These are phyloP conservation scores for Pocillopora grandis DNA, from an alignment of 92 coral and sea anemone species.

Conservation along the genomic window DNA sequence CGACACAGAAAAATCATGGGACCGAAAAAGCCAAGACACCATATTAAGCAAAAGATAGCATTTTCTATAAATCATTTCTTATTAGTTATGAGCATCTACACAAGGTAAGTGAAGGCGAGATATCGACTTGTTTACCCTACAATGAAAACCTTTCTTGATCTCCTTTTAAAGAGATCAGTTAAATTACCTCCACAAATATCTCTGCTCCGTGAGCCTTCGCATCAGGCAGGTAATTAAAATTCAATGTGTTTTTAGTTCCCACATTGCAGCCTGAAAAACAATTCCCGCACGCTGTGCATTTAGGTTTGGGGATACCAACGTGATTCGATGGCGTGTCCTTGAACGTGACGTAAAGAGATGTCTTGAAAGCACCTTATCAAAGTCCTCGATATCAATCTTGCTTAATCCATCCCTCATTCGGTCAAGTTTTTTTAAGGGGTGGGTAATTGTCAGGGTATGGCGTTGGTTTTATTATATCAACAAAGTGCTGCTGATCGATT, in stretches of 20 bases:
- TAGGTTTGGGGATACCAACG: conserved; percentile 71
- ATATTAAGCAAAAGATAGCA: no score
- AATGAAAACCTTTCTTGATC: no score
- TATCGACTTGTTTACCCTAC: neutral
- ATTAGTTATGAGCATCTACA: no score
- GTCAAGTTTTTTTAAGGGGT: conserved; percentile 24
- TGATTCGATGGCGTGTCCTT: conserved; percentile 60
- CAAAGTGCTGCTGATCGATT: conserved; percentile 50
- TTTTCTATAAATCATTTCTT: no score
- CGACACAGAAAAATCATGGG: no score
- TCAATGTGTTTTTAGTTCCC: conserved; percentile 69
- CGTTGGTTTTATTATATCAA: conserved; percentile 54
- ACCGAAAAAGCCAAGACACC: no score
- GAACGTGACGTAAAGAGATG: conserved; percentile 66
- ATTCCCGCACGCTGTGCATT: conserved; percentile 69
- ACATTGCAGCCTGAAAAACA: conserved; percentile 75
- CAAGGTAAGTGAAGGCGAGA: no score
- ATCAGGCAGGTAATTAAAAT: conserved; percentile 68
- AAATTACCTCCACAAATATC: conserved; percentile 55
- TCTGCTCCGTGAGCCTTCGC: conserved; percentile 70
- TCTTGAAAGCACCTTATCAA: conserved; percentile 47
- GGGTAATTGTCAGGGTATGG: conserved; percentile 54
- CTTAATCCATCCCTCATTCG: conserved; percentile 25
- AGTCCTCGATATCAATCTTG: conserved; percentile 61
- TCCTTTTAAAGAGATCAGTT: no score